Conservation (phyloP, 2,888 invertebrate genomes). For the Rugalucina vietnamica region DNA sequence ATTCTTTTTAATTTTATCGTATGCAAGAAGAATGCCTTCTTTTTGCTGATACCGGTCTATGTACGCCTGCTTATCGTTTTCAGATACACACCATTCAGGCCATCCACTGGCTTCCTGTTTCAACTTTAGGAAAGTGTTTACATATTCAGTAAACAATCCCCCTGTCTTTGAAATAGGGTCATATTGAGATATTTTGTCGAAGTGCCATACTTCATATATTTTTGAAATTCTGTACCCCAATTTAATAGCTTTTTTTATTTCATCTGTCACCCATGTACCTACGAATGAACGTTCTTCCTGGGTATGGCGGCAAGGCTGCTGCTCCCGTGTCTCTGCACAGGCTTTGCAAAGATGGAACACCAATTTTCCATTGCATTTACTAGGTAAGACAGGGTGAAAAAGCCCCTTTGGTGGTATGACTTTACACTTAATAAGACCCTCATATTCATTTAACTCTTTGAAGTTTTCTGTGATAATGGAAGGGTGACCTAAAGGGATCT, state of each 20-base stretch:
- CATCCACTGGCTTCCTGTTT: constrained; percentile 73
- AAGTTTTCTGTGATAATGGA: constrained; percentile 69
- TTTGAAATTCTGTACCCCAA: constrained; percentile 39
- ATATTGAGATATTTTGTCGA: constrained; percentile 40
- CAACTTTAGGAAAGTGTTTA: constrained; percentile 44
- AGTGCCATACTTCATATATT: constrained; percentile 57
- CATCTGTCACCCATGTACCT: constrained; percentile 37
- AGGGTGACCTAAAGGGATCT: constrained; percentile 69
- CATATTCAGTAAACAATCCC: constrained; percentile 73
- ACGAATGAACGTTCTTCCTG: constrained; percentile 34
- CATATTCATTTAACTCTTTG: constrained; percentile 57
- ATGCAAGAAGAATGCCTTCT: constrained; percentile 47
- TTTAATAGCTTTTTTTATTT: constrained; percentile 22
- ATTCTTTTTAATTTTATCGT: constrained; percentile 44
- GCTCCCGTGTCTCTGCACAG: constrained; percentile 4
- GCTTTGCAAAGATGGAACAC: constrained; percentile 48
- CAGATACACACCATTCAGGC: constrained; percentile 59
- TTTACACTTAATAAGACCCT: constrained; percentile 70
- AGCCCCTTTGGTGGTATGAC: constrained; percentile 69
- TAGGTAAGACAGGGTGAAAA: constrained; percentile 77
- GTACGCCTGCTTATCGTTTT: constrained; percentile 58
- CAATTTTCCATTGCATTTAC: constrained; percentile 73
- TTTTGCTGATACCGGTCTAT: constrained; percentile 46
- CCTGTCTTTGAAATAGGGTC: not conserved
- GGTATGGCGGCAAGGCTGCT: constrained; percentile 26